Base-by-base conservation (phyloP, 2,888 invertebrate species). In the Caenorhabditis drosophilae region DNA sequence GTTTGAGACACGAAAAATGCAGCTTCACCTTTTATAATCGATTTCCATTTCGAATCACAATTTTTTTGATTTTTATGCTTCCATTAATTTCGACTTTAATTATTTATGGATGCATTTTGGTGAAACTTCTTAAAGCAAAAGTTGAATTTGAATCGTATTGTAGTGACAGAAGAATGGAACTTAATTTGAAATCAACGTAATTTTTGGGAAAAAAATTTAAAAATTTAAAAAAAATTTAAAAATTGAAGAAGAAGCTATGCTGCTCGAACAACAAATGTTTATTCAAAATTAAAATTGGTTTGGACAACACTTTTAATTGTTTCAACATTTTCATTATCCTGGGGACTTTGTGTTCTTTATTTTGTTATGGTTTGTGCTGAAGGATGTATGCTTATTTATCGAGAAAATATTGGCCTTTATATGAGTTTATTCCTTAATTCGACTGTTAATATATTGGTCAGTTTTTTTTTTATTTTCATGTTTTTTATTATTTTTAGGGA, bases 221-320 rank as follows among this genome's bases (percentile, higher is more conserved):
- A 9, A 22, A 20, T 34, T 34, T 26, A 47, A 18, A 3, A 12
- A 23, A 15, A 49, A 16, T 40, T 20, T 50, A 52, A 42, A 23
- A 56, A 46, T 51, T 54, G 49, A 12, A 54, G 48, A 3, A 34
- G 58, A 50, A 58, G 51, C 40, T 42, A 40, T 27, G 58, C 54
- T 26, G 51, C 25, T 12, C 59, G 73, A 44, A 61, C 58, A 2
- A 69, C 73, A 18, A 73, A 70, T 31, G 67, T 73, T 1, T 64
- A 73, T 16, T 70, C 70, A 4, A 74, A 77, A 26, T 56, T 81
- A 42, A 81, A 81, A 47, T 53, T 81, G 18, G 77, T 81, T 7
- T 78, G 78, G 77, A 81, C 81, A 31, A 81, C 81, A 15, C 69
- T 81, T 11, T 60, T 81, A 15, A 81, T 81, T 50, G 67, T 81